These are phyloP conservation scores for Glomeris marginata DNA, from an alignment of 2,888 invertebrate species.

Conservation along the genomic window DNA sequence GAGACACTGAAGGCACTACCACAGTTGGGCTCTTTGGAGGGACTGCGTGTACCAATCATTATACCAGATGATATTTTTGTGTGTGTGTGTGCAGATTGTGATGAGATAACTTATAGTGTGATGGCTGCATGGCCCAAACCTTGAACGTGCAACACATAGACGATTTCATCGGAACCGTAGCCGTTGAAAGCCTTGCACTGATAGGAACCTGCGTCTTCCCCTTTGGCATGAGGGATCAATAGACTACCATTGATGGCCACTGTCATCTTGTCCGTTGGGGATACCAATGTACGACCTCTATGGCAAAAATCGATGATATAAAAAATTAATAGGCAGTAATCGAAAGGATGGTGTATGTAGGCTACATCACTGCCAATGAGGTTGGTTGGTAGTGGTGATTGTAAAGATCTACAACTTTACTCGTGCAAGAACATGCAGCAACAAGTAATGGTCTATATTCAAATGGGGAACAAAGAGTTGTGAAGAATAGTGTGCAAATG, in stretches of 20 bases:
- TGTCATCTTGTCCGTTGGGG: background rate
- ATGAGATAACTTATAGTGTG: background rate
- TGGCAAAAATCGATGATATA: background rate
- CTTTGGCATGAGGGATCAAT: slow-evolving; percentile 24
- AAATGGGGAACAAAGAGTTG: too few species aligned
- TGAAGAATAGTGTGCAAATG: too few species aligned
- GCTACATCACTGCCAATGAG: too few species aligned
- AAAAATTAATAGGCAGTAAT: too few species aligned
- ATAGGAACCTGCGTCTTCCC: slow-evolving; percentile 29
- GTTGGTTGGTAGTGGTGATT: too few species aligned
- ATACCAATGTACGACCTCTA: slow-evolving; percentile 3
- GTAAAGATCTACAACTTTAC: too few species aligned
- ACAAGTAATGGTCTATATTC: too few species aligned
- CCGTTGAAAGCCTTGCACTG: slow-evolving; percentile 31
- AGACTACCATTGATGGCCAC: slow-evolving; percentile 27
- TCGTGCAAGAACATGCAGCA: too few species aligned
- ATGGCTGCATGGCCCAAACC: slow-evolving; percentile 24
- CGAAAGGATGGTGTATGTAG: too few species aligned
- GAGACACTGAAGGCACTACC: slow-evolving; percentile 59
- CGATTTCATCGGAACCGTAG: slow-evolving; percentile 43
- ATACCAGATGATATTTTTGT: background rate
- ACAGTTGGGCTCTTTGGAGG: slow-evolving; percentile 74
- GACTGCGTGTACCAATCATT: slow-evolving; percentile 43
- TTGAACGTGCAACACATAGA: slow-evolving; percentile 54
- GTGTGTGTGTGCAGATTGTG: background rate